Evolutionary conservation across 2,888 invertebrate species (phyloP).

Genomic region (Gryllus longicercus): DNA sequence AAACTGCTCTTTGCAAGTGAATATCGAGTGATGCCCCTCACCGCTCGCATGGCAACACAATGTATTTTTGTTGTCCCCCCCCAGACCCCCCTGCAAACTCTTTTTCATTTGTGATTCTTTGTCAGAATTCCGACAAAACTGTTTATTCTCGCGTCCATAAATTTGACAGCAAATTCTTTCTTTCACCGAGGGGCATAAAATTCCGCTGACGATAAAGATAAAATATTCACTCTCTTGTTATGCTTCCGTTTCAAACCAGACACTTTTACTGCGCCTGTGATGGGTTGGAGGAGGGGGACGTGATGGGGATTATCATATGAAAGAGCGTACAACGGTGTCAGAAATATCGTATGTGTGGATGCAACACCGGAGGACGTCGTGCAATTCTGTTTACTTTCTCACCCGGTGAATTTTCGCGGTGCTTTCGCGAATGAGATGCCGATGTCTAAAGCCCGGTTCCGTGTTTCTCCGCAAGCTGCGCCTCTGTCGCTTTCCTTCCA

Average conservation of each 20-base stretch:
- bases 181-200: neutral
- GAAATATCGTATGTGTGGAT: neutral
- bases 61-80: neutral
- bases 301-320: neutral
- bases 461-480: too few relatives aligned
- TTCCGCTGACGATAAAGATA: neutral
- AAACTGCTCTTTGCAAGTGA: too few relatives aligned
- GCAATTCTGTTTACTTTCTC: too few relatives aligned
- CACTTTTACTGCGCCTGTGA: neutral
- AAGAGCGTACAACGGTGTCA: neutral
- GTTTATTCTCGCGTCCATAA: constrained; percentile 1
- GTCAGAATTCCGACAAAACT: neutral
- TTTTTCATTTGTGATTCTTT: neutral
- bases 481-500: too few relatives aligned
- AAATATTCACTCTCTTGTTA: neutral
- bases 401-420: too few relatives aligned
- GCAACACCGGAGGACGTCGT: too few relatives aligned
- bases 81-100: too few relatives aligned
- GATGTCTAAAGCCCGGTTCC: too few relatives aligned
- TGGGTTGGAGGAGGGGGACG: neutral
- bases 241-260: neutral
- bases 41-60: too few relatives aligned
- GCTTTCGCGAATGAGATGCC: too few relatives aligned
- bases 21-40: too few relatives aligned
- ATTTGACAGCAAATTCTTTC: constrained; percentile 17